Evolutionary conservation across 2,113 vertebrate species (phyloP).

Genomic region (Rhizomys pruinosus): DNA sequence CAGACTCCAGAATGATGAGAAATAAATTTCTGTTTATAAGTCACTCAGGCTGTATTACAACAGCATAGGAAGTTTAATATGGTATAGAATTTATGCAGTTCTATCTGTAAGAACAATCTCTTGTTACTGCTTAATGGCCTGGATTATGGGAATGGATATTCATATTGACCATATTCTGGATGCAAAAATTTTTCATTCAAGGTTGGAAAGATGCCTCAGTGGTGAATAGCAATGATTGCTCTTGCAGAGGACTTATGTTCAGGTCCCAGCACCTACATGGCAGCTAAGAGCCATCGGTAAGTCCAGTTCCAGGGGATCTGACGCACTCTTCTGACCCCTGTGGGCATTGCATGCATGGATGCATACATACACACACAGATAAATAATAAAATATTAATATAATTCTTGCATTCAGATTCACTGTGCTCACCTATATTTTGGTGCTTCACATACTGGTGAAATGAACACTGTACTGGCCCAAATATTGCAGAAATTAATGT

Average conservation of each 20-base stretch:
- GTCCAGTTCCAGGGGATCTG: too few relatives aligned
- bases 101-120: neutral
- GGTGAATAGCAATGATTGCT: too few relatives aligned
- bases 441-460: slow-evolving; percentile 17
- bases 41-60: neutral
- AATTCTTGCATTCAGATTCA: neutral
- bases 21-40: neutral
- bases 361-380: too few relatives aligned
- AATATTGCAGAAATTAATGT: slow-evolving; percentile 16
- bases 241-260: neutral
- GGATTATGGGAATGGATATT: neutral
- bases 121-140: neutral
- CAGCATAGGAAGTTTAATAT: neutral
- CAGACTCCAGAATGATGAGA: neutral
- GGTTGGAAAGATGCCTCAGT: too few relatives aligned
- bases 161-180: neutral
- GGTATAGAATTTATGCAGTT: neutral
- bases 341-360: too few relatives aligned
- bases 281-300: too few relatives aligned
- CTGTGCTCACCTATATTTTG: slow-evolving; percentile 9
- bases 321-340: too few relatives aligned
- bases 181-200: slow-evolving; percentile 3
- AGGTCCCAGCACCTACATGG: too few relatives aligned
- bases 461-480: neutral
- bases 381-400: too few relatives aligned